phyloP scores from a whole-genome alignment of 64 coral and sea anemone species.

The Stichodactyla helianthus region DNA sequence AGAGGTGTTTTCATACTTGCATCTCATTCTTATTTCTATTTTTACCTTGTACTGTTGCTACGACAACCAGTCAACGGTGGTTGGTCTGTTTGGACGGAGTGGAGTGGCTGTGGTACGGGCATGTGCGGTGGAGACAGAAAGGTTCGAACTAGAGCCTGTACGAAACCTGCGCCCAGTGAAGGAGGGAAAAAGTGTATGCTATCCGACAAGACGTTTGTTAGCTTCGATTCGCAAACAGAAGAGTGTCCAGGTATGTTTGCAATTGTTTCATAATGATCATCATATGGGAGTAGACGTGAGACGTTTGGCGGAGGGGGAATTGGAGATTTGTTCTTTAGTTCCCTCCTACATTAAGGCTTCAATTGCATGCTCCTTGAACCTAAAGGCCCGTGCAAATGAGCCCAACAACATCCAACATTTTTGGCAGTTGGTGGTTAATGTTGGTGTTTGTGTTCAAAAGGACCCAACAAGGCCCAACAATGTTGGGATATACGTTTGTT shows the following conservation, averaged over 20 bases:
- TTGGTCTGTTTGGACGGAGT: slow-evolving; percentile 17
- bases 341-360: too few species aligned
- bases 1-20: too few species aligned
- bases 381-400: too few species aligned
- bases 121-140: slow-evolving; percentile 14
- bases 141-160: background rate
- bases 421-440: too few species aligned
- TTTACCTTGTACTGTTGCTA: background rate
- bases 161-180: slow-evolving; percentile 28
- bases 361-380: too few species aligned
- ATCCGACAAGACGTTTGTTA: background rate
- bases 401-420: too few species aligned
- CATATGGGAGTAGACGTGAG: background rate
- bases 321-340: background rate
- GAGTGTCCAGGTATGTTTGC: background rate
- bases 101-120: slow-evolving; percentile 21
- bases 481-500: too few species aligned
- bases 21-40: too few species aligned
- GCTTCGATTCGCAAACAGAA: background rate
- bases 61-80: background rate
- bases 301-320: background rate
- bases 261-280: background rate
- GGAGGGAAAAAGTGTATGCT: slow-evolving; percentile 27
- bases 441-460: too few species aligned
- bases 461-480: too few species aligned